Base-by-base conservation (phyloP, 2,888 invertebrate species). In the Acronicta alni region DNA sequence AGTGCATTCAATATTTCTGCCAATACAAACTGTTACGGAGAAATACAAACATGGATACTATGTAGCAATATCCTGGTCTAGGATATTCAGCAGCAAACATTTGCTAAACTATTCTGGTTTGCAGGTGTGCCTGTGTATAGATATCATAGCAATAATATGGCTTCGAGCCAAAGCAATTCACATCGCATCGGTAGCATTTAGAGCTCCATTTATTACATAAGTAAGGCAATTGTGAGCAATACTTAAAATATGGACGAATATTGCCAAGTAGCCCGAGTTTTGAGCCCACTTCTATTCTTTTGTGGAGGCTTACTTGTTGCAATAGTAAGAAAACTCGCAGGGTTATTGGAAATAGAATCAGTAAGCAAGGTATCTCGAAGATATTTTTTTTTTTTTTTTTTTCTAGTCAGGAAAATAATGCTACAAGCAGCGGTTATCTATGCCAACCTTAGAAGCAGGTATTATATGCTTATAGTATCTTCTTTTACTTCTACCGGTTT, bases 171-270 rank as follows among this genome's bases (percentile, higher is more conserved):
- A 59, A 60, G 67, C 72, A 59, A 68, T 67, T 68, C 72, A 23
- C 46, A 51, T 60, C 37, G 47, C 59, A 60, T 69, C 66, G 69
- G 58, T 62, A 63, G 74, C 66, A 74, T 66, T 69, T 74, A 69
- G 55, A 62, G 55, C 58, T 52, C 66, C 71, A 64, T 67, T 70
- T 67, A 70, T 70, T 57, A 23, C 43, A 12, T 67, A 64, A 67
- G 66, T 67, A 52, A 57, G 65, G 66, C 66, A 70, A 67, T 70
- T 70, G 66, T 70, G 47, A 70, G 57, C 71, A 70, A 67, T 67
- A 70, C 47, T 57, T 70, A 56, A 67, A 57, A 63, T 70, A 67
- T 70, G 43, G 51, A 3, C 12, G 18, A 39, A 42, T 56, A 63
- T 56, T 67, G 70, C 65, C 70, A 67, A 67, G 70, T 70, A n/a